Evolutionary conservation across 2,113 vertebrate species (phyloP).

Genomic region (Takifugu flavidus): DNA sequence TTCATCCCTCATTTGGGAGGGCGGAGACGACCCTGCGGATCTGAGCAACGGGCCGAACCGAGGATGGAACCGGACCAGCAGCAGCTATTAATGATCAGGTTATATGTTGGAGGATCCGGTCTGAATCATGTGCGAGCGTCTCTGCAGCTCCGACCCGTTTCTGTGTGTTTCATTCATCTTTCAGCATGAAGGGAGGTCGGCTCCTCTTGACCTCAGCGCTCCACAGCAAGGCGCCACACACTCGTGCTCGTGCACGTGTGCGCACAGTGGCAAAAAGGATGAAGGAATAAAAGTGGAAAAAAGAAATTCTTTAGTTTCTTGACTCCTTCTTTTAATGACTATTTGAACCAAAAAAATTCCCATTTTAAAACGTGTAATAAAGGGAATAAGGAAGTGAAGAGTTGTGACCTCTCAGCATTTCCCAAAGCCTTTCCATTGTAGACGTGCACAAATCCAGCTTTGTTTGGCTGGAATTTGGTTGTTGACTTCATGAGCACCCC

Average conservation of each 20-base stretch:
- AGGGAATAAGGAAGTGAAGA: neutral
- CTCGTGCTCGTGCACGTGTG: slow-evolving; percentile 1
- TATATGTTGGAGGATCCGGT: too few species aligned
- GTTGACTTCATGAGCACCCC: slow-evolving; percentile 52
- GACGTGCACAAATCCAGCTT: slow-evolving; percentile 50
- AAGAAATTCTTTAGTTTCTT: neutral
- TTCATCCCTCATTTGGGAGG: too few species aligned
- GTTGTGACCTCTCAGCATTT: slow-evolving; percentile 46
- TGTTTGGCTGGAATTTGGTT: slow-evolving; percentile 64
- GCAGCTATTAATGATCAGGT: too few species aligned
- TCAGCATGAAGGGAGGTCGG: slow-evolving; percentile 65
- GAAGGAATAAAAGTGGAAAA: neutral
- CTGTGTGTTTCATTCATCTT: slow-evolving; percentile 24
- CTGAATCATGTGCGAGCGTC: too few species aligned
- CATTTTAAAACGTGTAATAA: neutral
- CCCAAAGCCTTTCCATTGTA: slow-evolving; percentile 22
- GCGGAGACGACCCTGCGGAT: too few species aligned
- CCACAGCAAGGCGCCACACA: slow-evolving; percentile 62
- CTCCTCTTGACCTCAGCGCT: slow-evolving; percentile 73
- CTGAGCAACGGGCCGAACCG: too few species aligned
- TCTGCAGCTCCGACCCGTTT: neutral
- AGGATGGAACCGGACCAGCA: too few species aligned
- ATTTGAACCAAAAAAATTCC: neutral
- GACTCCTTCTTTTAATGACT: neutral
- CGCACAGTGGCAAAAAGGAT: neutral